These are phyloP conservation scores for Pomacea canaliculata DNA, from an alignment of 2,888 invertebrate genomes.

Conservation along the genomic window DNA sequence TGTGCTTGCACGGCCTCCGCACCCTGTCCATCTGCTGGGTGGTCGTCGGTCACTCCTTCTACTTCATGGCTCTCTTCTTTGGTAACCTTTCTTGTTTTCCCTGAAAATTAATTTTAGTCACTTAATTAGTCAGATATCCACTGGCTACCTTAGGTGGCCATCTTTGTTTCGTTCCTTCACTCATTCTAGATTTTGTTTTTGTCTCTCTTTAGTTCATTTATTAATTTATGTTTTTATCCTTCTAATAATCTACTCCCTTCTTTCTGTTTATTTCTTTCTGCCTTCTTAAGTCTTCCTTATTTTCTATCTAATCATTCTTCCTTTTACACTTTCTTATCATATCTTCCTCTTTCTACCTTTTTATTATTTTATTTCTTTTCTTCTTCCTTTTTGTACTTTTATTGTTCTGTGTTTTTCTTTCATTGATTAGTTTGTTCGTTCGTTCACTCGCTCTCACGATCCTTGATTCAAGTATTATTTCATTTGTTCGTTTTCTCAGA, in stretches of 20 bases:
- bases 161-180: background rate
- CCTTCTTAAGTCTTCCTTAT: background rate
- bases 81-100: background rate
- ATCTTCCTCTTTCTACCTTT: background rate
- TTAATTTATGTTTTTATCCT: background rate
- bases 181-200: background rate
- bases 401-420: background rate
- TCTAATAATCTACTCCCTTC: background rate
- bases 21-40: constrained; percentile 20
- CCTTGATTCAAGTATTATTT: too few relatives aligned
- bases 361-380: background rate
- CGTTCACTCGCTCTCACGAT: background rate
- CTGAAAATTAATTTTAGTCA: too few relatives aligned
- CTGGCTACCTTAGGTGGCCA: background rate
- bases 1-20: constrained; percentile 24
- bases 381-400: background rate
- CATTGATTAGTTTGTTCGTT: background rate
- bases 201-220: background rate
- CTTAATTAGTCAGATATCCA: too few relatives aligned
- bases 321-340: background rate
- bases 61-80: constrained; percentile 11
- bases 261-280: background rate
- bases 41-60: constrained; percentile 10
- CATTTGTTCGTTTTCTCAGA: background rate
- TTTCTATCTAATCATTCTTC: background rate